Conservation (phyloP, 2,797 vertebrate species). For the Balearica regulorum region DNA sequence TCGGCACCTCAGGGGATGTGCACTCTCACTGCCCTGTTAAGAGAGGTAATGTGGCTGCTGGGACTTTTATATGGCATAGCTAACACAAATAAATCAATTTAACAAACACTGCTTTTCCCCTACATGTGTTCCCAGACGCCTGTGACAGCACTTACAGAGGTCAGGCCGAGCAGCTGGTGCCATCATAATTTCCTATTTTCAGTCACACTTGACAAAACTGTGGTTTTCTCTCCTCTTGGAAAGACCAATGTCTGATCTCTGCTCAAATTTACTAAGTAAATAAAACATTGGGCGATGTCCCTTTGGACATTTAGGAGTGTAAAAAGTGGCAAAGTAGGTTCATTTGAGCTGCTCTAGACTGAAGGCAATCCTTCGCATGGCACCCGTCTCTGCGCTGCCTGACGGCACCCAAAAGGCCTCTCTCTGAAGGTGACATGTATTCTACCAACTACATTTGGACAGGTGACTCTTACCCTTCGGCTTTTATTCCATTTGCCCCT, state of each 20-base stretch:
- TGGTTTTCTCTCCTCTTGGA: neutral
- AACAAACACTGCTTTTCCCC: neutral
- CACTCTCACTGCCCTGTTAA: neutral
- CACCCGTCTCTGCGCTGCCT: neutral
- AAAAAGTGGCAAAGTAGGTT: neutral
- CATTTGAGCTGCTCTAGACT: neutral
- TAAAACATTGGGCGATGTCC: neutral
- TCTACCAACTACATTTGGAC: neutral
- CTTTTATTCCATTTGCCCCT: neutral
- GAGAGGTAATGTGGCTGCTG: neutral
- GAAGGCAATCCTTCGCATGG: neutral
- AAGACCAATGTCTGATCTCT: neutral
- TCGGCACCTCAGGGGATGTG: neutral
- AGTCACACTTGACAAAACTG: neutral
- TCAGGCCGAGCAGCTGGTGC: neutral
- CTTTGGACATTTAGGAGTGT: neutral
- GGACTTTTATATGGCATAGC: neutral
- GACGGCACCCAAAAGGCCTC: neutral
- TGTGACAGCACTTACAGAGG: neutral
- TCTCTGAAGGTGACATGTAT: neutral
- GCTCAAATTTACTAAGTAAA: neutral
- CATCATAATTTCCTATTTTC: neutral
- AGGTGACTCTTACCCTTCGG: neutral
- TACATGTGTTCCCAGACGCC: neutral
- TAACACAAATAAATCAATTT: constrained; percentile 19